These are phyloP conservation scores for Palloptera scutellata DNA, from an alignment of 2,888 invertebrate species.

Conservation along the genomic window DNA sequence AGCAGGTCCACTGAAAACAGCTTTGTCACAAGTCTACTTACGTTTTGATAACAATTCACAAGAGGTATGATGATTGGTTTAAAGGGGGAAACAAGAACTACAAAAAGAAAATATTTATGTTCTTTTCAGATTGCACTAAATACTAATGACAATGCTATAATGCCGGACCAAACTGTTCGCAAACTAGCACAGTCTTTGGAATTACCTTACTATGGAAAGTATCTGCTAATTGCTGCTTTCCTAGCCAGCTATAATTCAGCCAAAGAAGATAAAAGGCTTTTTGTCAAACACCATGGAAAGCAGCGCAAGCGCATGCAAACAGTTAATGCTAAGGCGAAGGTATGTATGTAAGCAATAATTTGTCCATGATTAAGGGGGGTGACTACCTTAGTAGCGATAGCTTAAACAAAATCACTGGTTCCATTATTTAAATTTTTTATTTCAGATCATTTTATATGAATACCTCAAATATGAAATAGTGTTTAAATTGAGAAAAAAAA, in stretches of 20 bases:
- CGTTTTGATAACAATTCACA: conserved; percentile 66
- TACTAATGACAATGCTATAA: conserved; percentile 3
- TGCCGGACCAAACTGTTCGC: conserved; percentile 61
- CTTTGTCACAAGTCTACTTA: conserved; percentile 80
- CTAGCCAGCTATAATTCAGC: conserved; percentile 92
- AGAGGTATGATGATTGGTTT: conserved; percentile 22
- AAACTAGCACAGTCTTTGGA: conserved; percentile 75
- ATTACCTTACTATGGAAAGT: conserved; percentile 90
- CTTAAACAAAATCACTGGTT: no score
- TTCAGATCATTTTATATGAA: background rate
- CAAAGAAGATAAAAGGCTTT: conserved; percentile 85
- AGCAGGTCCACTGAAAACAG: conserved; percentile 76
- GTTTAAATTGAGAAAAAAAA: background rate
- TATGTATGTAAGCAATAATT: conserved; percentile 29
- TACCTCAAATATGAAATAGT: background rate
- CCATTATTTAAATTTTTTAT: no score
- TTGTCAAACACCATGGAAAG: conserved; percentile 81
- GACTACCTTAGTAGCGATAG: no score
- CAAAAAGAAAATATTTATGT: background rate
- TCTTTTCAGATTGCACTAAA: conserved; percentile 13
- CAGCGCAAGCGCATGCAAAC: conserved; percentile 73
- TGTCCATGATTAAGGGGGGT: no score
- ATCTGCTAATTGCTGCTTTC: conserved; percentile 87
- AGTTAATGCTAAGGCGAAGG: conserved; percentile 70
- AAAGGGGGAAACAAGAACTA: no score